Evolutionary conservation across 64 coral and sea anemone species (phyloP).

Genomic region (Stichodactyla helianthus): DNA sequence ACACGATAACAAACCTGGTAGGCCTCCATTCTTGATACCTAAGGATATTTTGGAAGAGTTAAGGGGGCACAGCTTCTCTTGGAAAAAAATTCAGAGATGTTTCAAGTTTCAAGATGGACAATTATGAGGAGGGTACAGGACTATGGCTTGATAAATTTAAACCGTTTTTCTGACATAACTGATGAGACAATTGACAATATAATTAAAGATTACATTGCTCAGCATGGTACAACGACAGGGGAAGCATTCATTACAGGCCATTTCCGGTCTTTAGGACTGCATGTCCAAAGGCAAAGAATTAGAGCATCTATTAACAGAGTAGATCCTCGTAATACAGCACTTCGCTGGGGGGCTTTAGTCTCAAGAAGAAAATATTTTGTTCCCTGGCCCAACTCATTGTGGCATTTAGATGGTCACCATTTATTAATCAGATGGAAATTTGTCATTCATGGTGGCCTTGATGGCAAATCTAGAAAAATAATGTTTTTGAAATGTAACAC

Average conservation of each 20-base stretch:
- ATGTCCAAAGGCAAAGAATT: conserved; percentile 20
- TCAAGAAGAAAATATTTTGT: conserved; percentile 30
- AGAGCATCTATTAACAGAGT: conserved; percentile 14
- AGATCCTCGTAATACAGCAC: conserved; percentile 15
- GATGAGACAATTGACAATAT: no score
- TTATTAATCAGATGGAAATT: conserved; percentile 14
- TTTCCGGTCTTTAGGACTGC: conserved; percentile 9
- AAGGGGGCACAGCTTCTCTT: no score
- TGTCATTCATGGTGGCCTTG: conserved; percentile 17
- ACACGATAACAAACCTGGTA: no score
- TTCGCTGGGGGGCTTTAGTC: conserved; percentile 18
- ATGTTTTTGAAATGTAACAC: conserved; percentile 39
- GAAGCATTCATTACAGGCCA: conserved; percentile 21
- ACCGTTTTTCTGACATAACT: no score
- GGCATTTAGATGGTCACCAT: conserved; percentile 33
- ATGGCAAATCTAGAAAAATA: conserved; percentile 51
- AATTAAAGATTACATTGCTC: neutral
- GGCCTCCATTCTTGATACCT: no score
- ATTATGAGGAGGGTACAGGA: no score
- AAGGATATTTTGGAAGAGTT: no score
- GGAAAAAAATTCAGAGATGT: no score
- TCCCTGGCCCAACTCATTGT: neutral
- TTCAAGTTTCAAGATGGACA: no score
- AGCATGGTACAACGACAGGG: conserved; percentile 25
- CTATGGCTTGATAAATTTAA: no score